Conservation (phyloP, 2,113 vertebrate genomes). For the Scomber colias region DNA sequence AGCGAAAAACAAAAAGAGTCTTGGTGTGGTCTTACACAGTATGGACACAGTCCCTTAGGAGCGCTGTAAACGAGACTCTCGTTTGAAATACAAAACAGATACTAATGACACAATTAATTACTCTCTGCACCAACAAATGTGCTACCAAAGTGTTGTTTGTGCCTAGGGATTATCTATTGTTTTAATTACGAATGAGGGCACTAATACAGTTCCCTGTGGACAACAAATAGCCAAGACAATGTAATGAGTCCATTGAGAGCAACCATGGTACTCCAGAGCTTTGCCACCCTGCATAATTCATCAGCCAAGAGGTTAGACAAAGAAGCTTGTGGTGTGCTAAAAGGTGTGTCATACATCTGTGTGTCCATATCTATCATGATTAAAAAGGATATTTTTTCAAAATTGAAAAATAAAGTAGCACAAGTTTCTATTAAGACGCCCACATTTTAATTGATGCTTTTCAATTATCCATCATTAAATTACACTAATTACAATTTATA, state of each 20-base stretch:
- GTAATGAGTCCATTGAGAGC: constrained; percentile 32
- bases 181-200: constrained; percentile 74
- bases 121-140: constrained; percentile 66
- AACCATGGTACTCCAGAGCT: not conserved
- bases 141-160: constrained; percentile 67
- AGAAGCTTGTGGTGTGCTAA: not conserved
- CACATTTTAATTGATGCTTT: no score
- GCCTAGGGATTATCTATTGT: constrained; percentile 63
- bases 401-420: not conserved
- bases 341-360: no score
- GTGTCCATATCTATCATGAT: not conserved
- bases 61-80: constrained; percentile 49
- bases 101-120: constrained; percentile 81
- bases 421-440: not conserved
- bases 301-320: constrained; percentile 2
- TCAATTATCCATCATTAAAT: no score
- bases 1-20: constrained; percentile 51
- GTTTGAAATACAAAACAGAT: constrained; percentile 78
- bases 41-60: constrained; percentile 53
- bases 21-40: constrained; percentile 40
- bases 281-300: not conserved
- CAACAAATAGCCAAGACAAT: constrained; percentile 31
- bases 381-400: not conserved
- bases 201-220: constrained; percentile 36
- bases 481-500: no score